Conservation (phyloP, 2,113 vertebrate genomes). For the Globicephala melas region DNA sequence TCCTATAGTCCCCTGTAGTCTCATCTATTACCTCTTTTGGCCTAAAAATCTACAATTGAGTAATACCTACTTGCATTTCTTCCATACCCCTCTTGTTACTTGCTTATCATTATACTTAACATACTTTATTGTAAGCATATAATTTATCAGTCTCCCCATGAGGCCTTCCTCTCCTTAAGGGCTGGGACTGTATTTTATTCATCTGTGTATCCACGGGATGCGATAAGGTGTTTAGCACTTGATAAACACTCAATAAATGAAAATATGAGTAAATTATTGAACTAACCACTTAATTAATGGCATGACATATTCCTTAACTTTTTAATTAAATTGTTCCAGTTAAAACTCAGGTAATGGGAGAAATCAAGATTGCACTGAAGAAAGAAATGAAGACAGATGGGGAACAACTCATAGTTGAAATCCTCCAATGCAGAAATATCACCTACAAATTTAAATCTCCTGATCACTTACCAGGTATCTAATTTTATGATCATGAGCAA, state of each 20-base stretch:
- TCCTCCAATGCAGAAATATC: slow-evolving; percentile 98
- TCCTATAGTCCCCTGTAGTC: background rate
- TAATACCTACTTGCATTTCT: background rate
- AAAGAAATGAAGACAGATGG: slow-evolving; percentile 99
- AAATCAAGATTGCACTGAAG: slow-evolving; percentile 98
- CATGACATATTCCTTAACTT: background rate
- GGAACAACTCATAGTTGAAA: slow-evolving; percentile 96
- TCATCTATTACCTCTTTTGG: background rate
- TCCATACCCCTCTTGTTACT: background rate
- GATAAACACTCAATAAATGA: background rate
- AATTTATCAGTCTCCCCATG: background rate
- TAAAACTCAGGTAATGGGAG: slow-evolving; percentile 97
- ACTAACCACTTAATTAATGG: background rate
- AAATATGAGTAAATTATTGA: background rate
- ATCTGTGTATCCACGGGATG: background rate
- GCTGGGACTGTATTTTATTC: background rate
- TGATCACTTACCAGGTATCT: slow-evolving; percentile 96
- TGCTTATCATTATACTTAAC: background rate
- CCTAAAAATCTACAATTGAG: background rate
- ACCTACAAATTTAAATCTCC: slow-evolving; percentile 99
- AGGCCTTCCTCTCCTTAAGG: background rate
- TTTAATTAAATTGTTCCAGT: slow-evolving; percentile 79
- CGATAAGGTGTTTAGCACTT: background rate
- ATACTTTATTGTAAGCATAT: background rate
- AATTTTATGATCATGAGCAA: background rate